A percentile compares a stretch with the other conserved stretches of the same genome.
Conservation (phyloP, 2,113 vertebrate genomes). For the Phasianus colchicus region DNA sequence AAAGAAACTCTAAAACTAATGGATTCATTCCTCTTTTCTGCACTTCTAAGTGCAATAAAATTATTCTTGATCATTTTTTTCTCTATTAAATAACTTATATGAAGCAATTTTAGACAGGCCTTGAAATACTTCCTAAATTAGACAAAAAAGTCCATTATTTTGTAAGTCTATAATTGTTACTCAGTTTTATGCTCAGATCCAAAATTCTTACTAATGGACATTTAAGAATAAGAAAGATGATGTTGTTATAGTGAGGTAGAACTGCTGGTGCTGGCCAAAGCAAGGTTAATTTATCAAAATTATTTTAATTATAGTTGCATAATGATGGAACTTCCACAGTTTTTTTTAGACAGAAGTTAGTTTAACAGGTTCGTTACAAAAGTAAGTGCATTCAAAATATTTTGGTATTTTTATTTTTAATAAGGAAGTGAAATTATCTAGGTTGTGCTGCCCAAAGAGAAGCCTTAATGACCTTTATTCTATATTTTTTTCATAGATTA, state of each 20-base stretch:
- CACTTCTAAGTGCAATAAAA: slow-evolving; percentile 63
- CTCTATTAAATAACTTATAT: slow-evolving; percentile 74
- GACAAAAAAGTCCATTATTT: slow-evolving; percentile 76
- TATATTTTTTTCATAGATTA: slow-evolving; percentile 65
- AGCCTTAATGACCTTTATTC: slow-evolving; percentile 82
- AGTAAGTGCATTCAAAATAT: background rate
- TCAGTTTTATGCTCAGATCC: slow-evolving; percentile 50
- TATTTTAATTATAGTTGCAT: slow-evolving; percentile 56
- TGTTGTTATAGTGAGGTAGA: slow-evolving; percentile 67
- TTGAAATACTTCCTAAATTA: slow-evolving; percentile 73
- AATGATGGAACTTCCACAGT: background rate
- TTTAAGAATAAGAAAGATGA: slow-evolving; percentile 71
- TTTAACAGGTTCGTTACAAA: background rate
- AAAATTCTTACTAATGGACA: slow-evolving; percentile 78
- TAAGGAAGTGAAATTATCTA: slow-evolving; percentile 75
- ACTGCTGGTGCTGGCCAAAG: slow-evolving; percentile 67
- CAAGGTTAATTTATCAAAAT: slow-evolving; percentile 77
- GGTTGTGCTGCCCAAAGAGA: slow-evolving; percentile 75
- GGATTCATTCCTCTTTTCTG: slow-evolving; percentile 43
- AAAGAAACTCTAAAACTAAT: slow-evolving; percentile 65
- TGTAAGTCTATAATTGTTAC: slow-evolving; percentile 79
- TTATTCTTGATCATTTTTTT: slow-evolving; percentile 68
- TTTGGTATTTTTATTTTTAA: slow-evolving; percentile 57
- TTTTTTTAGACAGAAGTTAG: background rate
- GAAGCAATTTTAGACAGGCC: slow-evolving; percentile 62